These are phyloP conservation scores for Frankliniella fusca DNA, from an alignment of 2,888 invertebrate genomes.

Conservation along the genomic window DNA sequence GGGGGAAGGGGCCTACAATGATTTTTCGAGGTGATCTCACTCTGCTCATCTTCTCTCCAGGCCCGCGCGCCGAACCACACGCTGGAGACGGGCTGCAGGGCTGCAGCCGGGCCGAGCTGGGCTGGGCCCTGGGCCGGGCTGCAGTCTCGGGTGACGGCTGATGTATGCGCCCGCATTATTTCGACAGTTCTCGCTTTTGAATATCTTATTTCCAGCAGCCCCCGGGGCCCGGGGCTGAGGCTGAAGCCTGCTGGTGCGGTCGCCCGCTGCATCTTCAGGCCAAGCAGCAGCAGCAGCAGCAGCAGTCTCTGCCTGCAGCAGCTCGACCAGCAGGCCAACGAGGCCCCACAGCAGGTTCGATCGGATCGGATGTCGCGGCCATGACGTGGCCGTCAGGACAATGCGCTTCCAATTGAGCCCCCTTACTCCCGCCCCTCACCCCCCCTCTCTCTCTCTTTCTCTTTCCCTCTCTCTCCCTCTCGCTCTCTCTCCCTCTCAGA, in stretches of 20 bases:
- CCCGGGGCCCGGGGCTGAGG: too few species aligned
- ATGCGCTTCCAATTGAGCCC: not conserved
- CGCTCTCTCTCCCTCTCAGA: too few species aligned
- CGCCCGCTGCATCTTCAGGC: not conserved
- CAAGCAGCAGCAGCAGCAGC: not conserved
- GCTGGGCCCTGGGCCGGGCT: not conserved
- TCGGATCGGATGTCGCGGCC: not conserved
- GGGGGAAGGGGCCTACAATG: too few species aligned
- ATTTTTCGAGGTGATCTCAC: too few species aligned
- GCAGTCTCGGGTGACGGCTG: constrained; percentile 3
- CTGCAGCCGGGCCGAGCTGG: too few species aligned
- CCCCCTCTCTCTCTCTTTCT: too few species aligned
- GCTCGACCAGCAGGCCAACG: too few species aligned
- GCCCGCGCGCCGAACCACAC: too few species aligned
- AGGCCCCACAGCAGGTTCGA: not conserved
- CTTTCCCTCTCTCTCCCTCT: too few species aligned
- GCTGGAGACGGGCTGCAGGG: too few species aligned
- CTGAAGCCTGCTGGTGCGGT: not conserved
- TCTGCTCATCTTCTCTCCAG: not conserved
- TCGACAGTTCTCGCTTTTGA: constrained; percentile 13
- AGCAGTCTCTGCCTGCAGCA: not conserved
- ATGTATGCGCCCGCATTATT: constrained; percentile 20
- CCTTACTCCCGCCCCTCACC: not conserved
- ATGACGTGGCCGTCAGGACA: not conserved
- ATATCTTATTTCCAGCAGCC: constrained; percentile 17